Evolutionary conservation across 2,113 vertebrate species (phyloP).

Genomic region (Chamaea fasciata): DNA sequence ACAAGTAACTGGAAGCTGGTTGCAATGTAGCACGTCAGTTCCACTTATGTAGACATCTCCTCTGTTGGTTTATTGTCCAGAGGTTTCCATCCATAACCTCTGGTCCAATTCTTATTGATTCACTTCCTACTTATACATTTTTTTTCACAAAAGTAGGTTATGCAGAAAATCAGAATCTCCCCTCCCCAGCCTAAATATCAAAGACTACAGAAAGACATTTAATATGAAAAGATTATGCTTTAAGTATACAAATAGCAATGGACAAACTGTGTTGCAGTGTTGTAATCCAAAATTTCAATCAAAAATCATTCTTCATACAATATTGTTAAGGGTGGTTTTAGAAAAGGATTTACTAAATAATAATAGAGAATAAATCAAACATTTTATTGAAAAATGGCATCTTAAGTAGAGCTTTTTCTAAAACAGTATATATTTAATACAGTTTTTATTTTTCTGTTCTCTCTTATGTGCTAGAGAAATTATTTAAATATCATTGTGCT

Average conservation of each 20-base stretch:
- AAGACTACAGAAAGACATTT: background rate
- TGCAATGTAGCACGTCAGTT: background rate
- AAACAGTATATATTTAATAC: background rate
- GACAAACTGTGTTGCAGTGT: background rate
- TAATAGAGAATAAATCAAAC: slow-evolving; percentile 6
- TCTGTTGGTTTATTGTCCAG: background rate
- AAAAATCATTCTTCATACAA: background rate
- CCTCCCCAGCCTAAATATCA: background rate
- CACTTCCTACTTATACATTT: background rate
- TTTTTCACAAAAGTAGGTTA: background rate
- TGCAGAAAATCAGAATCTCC: background rate
- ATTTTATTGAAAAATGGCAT: slow-evolving; percentile 26
- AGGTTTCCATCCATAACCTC: background rate
- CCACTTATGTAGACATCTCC: background rate
- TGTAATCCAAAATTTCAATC: slow-evolving; percentile 51
- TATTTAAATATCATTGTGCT: slow-evolving; percentile 48
- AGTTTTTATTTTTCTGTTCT: slow-evolving; percentile 6
- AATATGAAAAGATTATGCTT: slow-evolving; percentile 14
- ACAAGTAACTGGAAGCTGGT: background rate
- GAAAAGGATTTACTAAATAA: slow-evolving; percentile 15
- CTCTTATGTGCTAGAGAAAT: background rate
- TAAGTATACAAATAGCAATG: background rate
- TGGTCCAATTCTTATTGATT: background rate
- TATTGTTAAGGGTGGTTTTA: slow-evolving; percentile 17
- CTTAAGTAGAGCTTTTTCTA: background rate